Evolutionary conservation across 2,797 vertebrate species (phyloP).

Genomic region (Thamnophis elegans): DNA sequence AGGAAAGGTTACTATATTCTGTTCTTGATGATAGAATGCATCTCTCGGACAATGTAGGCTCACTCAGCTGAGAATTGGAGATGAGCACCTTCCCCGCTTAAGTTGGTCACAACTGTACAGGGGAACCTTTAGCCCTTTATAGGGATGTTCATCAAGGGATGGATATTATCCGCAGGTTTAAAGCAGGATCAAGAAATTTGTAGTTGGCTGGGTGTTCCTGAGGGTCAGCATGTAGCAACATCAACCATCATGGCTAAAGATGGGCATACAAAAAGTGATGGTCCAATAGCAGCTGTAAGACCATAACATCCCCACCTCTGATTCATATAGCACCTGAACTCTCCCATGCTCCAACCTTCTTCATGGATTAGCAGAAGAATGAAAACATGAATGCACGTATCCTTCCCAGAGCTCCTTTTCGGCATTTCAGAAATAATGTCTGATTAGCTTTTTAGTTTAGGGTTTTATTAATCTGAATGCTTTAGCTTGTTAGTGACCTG

Average conservation of each 20-base stretch:
- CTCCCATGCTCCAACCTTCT: neutral
- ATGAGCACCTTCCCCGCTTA: neutral
- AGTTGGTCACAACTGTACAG: neutral
- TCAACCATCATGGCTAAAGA: neutral
- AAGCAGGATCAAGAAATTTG: neutral
- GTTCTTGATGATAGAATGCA: neutral
- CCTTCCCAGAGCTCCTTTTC: neutral
- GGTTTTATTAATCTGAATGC: conserved; percentile 3
- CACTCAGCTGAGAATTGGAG: neutral
- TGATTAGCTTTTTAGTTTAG: neutral
- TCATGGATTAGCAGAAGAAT: neutral
- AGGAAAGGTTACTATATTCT: too few relatives aligned
- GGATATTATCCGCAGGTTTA: neutral
- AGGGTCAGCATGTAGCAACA: neutral
- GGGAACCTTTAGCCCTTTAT: neutral
- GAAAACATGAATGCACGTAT: neutral
- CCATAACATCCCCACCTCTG: neutral
- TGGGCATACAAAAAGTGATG: neutral
- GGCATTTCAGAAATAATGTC: neutral
- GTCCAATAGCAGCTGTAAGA: neutral
- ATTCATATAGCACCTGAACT: neutral
- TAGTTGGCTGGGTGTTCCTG: neutral
- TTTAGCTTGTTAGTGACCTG: neutral
- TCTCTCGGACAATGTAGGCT: neutral
- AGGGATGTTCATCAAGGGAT: neutral